Evolutionary conservation across 1,140 invertebrate genomes (phyloP), one percentile per base, ranked within the genome.

Genomic region (Meteorus sp.): DNA sequence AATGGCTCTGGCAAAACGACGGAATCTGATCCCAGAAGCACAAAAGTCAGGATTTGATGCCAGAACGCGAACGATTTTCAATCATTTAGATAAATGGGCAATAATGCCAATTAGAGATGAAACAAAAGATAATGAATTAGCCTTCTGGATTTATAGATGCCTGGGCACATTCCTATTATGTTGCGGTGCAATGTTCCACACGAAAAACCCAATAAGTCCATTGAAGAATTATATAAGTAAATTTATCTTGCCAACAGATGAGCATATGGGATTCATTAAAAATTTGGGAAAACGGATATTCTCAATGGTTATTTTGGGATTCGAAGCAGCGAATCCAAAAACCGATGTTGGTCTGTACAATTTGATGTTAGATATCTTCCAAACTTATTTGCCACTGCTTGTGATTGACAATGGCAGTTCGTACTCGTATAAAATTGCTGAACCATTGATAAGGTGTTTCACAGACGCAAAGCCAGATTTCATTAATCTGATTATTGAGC

Each of bases 1-100:
- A 2, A 59, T 31, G 13, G 48, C 56, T 3, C 13, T 44, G 1
- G 62, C 66, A 50, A 56, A 62, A 22, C 47, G 63, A 44, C 37
- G 54, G 27, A 20, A 20, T 17, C 2, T 2, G 3, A 4, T 45
- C 15, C 3, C 17, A 15, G 48, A 35, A 2, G 2, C 17, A 2
- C 43, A 58, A 39, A 35, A 6, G 0, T 8, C 11, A 1, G 2
- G 50, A 15, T 66, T 74, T 51, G 77, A 74, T 33, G 37, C 47
- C 15, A 71, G 63, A 43, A 76, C 67, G 31, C 68, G 65, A 39
- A 13, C 13, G 0, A 76, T 73, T 48, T 76, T 80, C 17, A 70
- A 66, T 51, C 73, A 76, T 29, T 44, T 80, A 8, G 75, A 79
- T 20, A 79, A 77, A 37, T 80, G 78, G 78, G 63, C 64, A 3